A percentile compares a stretch with the other conserved stretches of the same genome.
Conservation (phyloP, 2,113 vertebrate species). For the Gallinago undulata region DNA sequence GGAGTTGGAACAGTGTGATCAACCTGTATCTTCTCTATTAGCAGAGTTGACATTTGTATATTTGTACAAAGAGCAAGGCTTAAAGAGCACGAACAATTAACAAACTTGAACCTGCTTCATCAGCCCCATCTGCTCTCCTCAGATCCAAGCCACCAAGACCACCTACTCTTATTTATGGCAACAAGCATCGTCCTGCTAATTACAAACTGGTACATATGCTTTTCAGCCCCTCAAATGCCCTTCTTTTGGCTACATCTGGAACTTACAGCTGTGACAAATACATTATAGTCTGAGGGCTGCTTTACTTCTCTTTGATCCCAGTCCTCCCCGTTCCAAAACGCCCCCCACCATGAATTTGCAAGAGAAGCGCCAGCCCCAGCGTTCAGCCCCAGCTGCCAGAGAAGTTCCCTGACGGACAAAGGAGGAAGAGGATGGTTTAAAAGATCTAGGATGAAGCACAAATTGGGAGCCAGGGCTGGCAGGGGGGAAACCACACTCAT, state of each 20-base stretch:
- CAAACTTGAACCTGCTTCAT: not conserved
- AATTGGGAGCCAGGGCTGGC: too few species aligned
- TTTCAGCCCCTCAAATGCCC: not conserved
- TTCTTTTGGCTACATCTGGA: not conserved
- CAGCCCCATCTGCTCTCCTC: not conserved
- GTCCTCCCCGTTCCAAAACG: not conserved
- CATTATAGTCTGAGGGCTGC: not conserved
- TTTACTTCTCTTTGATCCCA: not conserved
- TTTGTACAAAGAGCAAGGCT: not conserved
- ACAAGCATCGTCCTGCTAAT: not conserved
- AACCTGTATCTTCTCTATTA: not conserved
- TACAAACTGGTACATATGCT: not conserved
- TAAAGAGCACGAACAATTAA: not conserved
- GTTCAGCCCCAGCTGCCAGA: not conserved
- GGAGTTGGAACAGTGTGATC: not conserved
- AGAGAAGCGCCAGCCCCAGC: not conserved
- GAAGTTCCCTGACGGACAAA: not conserved
- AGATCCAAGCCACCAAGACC: not conserved
- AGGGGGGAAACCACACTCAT: not conserved
- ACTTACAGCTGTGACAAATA: not conserved
- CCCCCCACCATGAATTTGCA: not conserved
- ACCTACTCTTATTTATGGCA: not conserved
- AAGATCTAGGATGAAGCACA: not conserved
- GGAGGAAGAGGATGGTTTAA: not conserved
- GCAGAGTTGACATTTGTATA: not conserved